Percentiles rank a stretch among this genome's conserved stretches.
Evolutionary conservation across 1,140 invertebrate species (phyloP).

Genomic region (Phenacoccus solenopsis): DNA sequence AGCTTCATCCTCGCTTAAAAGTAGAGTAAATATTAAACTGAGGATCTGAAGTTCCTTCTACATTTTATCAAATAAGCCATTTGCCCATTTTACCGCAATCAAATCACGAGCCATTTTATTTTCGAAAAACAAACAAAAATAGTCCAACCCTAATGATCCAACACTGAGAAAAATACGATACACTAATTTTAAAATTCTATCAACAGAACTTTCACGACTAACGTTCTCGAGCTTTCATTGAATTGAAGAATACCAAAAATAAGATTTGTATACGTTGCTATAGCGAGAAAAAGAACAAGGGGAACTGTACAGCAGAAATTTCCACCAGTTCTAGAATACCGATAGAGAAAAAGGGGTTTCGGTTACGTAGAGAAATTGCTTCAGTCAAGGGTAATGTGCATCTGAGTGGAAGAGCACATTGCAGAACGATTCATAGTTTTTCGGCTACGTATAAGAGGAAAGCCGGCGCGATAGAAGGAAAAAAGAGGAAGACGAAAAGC

Average conservation of each 20-base stretch:
- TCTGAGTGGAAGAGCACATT: background rate
- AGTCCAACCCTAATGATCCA: too few relatives aligned
- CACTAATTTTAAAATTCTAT: too few relatives aligned
- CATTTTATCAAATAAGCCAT: too few relatives aligned
- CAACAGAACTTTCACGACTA: background rate
- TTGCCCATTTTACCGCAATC: too few relatives aligned
- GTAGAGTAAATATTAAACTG: too few relatives aligned
- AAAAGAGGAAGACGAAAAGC: slow-evolving; percentile 16
- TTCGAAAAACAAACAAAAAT: too few relatives aligned
- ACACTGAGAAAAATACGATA: too few relatives aligned
- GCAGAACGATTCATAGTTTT: slow-evolving; percentile 17
- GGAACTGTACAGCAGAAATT: background rate
- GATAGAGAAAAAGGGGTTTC: background rate
- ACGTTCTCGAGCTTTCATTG: background rate
- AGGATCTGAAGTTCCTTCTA: too few relatives aligned
- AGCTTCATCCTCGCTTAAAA: too few relatives aligned
- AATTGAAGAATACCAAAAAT: background rate
- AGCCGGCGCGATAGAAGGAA: slow-evolving; percentile 22
- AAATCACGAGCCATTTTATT: too few relatives aligned
- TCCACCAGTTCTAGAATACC: background rate
- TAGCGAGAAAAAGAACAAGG: background rate
- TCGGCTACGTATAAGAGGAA: slow-evolving; percentile 18
- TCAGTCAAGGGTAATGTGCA: slow-evolving; percentile 14
- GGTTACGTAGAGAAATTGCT: background rate
- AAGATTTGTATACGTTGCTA: background rate